Evolutionary conservation across 1,140 invertebrate species (phyloP).

Genomic region (Ptiloglossa arizonensis): DNA sequence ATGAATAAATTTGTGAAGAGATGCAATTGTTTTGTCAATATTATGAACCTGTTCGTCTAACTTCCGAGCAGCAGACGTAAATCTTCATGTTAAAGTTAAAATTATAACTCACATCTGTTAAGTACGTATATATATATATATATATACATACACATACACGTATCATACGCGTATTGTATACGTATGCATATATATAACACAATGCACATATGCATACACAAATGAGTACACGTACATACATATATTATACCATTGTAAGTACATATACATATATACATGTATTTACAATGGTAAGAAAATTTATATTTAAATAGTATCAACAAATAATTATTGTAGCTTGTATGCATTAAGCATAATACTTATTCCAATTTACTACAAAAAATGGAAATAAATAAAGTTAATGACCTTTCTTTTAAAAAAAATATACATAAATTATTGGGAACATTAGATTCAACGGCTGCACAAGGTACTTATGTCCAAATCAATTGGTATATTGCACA

Average conservation of each 20-base stretch:
- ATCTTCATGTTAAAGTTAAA: background rate
- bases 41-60: background rate
- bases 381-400: constrained; percentile 48
- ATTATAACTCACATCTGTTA: background rate
- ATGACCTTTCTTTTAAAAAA: constrained; percentile 14
- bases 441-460: constrained; percentile 20
- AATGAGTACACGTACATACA: too few species aligned
- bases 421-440: constrained; percentile 29
- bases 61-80: background rate
- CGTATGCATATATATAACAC: too few species aligned
- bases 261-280: background rate
- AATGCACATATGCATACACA: too few species aligned
- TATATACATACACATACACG: too few species aligned
- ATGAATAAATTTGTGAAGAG: constrained; percentile 14
- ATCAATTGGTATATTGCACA: constrained; percentile 22
- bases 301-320: background rate
- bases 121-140: background rate
- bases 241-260: too few species aligned
- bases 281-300: background rate
- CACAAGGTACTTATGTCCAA: constrained; percentile 39
- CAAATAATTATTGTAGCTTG: background rate
- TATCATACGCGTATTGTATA: too few species aligned
- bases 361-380: background rate
- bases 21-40: constrained; percentile 25
- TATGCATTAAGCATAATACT: background rate